Evolutionary conservation across 2,888 invertebrate species (phyloP), one percentile per base, ranked within the genome.

Genomic region (Brenthis hecate): DNA sequence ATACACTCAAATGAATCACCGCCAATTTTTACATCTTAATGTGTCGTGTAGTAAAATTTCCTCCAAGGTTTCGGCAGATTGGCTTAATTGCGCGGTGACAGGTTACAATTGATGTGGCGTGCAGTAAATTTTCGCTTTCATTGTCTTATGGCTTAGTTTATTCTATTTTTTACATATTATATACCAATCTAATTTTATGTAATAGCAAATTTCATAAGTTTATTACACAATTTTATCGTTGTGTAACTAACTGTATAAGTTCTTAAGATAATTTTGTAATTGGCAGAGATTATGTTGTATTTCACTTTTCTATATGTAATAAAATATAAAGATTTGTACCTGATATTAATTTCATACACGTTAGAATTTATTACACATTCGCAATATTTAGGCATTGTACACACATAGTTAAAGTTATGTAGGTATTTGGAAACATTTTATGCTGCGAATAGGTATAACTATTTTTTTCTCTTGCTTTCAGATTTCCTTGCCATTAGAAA

Each of bases 401-500:
- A 28, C 5, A 5, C 28, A 28, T 5, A 5, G 28, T 4, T 43
- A 8, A 11, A 43, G 2, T 11, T 43, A 43, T 43, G 6, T 43
- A 43, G 36, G 11, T 43, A 43, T 43, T 43, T 8, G 11, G 36
- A 43, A 43, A 43, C 36, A 43, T 43, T 43, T 43, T 43, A 43
- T 11, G 6, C 4, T 14, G 13, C 6, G 6, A 14, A 5, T 19
- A 19, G 19, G 19, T 6, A 3, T 36, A 57, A 36, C 55, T 48
- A 58, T 43, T 51, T 19, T 36, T 19, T 43, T 55, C 3, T 43
- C 23, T 75, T 73, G 16, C 36, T 80, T 83, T n/a, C 83, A 97
- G 97, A 97, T 96, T 78, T 97, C 97, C 8, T 91, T 97, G 83
- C 97, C 98, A 6, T 95, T 96, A 77, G 98, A 98, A 84, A 96